phyloP scores from a whole-genome alignment of 2,797 vertebrate genomes.

The Heterohyrax brucei region DNA sequence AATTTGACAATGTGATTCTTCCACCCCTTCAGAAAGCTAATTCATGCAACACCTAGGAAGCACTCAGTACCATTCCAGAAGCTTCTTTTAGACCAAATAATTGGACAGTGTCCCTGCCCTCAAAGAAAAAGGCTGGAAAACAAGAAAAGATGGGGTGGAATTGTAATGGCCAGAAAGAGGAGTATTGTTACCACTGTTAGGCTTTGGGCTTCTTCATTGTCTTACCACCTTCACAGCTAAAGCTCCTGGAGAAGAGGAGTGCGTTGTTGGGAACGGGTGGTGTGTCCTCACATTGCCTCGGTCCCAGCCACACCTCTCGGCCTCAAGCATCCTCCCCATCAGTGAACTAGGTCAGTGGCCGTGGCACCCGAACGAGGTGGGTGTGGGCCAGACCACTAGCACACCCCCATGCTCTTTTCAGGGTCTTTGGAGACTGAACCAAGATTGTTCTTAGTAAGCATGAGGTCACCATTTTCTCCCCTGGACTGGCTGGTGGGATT shows the following conservation, averaged over 20 bases:
- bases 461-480: constrained; percentile 69
- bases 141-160: background rate
- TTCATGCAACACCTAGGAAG: background rate
- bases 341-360: background rate
- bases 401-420: background rate
- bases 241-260: background rate
- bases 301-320: constrained; percentile 24
- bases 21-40: background rate
- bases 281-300: background rate
- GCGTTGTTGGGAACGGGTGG: background rate
- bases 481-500: background rate
- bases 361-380: background rate
- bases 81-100: constrained; percentile 43
- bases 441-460: constrained; percentile 62
- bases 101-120: background rate
- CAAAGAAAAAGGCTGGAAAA: constrained; percentile 11
- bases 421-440: constrained; percentile 57
- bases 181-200: background rate
- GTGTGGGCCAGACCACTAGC: constrained; percentile 49
- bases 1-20: too few relatives aligned
- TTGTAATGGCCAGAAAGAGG: background rate
- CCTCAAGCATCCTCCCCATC: constrained; percentile 41
- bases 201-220: background rate
- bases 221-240: background rate
- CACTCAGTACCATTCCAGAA: background rate